Conservation (phyloP, 1,140 invertebrate genomes). For the Asbolus verrucosus region DNA sequence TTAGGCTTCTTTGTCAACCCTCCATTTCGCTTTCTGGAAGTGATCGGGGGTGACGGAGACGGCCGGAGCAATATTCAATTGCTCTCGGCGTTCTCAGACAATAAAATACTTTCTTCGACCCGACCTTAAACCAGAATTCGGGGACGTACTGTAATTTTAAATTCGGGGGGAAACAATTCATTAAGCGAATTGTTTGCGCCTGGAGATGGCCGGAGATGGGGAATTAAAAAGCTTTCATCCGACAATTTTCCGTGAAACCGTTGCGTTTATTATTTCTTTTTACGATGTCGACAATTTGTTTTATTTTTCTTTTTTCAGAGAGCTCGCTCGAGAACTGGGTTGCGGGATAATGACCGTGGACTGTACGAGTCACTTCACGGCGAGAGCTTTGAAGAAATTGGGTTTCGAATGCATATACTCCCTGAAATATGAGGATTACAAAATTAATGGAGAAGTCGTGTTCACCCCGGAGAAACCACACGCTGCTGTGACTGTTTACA, state of each 20-base stretch:
- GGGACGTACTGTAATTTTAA: not conserved
- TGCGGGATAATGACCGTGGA: conserved; percentile 70
- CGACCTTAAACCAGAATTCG: conserved; percentile 30
- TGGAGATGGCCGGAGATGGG: not conserved
- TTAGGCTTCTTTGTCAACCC: conserved; percentile 11
- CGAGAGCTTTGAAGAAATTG: conserved; percentile 74
- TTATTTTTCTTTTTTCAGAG: conserved; percentile 67
- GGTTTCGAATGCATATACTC: conserved; percentile 76
- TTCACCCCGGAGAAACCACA: conserved; percentile 73
- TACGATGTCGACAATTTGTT: conserved; percentile 13
- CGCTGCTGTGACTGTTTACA: conserved; percentile 66
- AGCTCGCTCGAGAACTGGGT: conserved; percentile 67
- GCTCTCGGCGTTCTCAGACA: not conserved
- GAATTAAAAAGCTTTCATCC: not conserved
- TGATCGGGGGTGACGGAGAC: conserved; percentile 4
- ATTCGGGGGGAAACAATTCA: not conserved
- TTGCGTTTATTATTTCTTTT: conserved; percentile 10
- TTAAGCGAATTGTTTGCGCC: not conserved
- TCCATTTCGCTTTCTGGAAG: conserved; percentile 7
- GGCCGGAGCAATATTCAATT: not conserved
- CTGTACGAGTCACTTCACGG: conserved; percentile 79
- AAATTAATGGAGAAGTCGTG: conserved; percentile 69
- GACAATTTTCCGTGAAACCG: conserved; percentile 1
- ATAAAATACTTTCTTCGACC: not conserved
- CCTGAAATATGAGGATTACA: conserved; percentile 75